Percentiles rank a stretch among this genome's conserved stretches.
Conservation (phyloP, 2,888 invertebrate genomes). For the Tanypteryx hageni region DNA sequence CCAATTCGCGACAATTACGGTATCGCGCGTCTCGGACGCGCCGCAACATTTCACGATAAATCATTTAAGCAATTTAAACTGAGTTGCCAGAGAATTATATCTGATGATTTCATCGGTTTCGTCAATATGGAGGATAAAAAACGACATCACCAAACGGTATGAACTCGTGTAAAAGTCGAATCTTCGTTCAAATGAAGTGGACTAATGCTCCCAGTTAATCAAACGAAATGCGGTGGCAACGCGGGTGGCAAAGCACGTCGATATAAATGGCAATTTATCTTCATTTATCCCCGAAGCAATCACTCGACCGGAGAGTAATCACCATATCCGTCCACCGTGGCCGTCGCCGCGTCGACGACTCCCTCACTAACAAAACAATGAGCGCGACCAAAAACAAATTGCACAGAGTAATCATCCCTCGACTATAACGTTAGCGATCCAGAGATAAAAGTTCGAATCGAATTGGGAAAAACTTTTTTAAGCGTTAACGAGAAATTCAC, state of each 20-base stretch:
- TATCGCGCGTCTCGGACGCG: not conserved
- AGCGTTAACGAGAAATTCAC: not conserved
- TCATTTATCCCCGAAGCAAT: slow-evolving; percentile 58
- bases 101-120: not conserved
- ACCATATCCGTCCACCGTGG: not conserved
- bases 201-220: slow-evolving; percentile 31
- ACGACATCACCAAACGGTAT: not conserved
- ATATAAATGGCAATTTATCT: slow-evolving; percentile 56
- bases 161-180: slow-evolving; percentile 20
- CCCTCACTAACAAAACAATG: slow-evolving; percentile 33
- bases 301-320: slow-evolving; percentile 25
- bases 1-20: not conserved
- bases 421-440: not conserved
- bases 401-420: not conserved
- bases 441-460: not conserved
- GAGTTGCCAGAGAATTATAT: not conserved
- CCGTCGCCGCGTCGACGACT: slow-evolving; percentile 15
- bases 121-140: not conserved
- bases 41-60: not conserved
- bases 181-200: slow-evolving; percentile 8
- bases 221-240: not conserved
- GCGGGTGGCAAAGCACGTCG: slow-evolving; percentile 22
- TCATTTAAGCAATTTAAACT: not conserved
- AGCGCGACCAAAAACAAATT: slow-evolving; percentile 26
- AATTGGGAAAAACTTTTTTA: not conserved